A percentile compares a stretch with the other conserved stretches of the same genome.
phyloP scores from a whole-genome alignment of 2,113 vertebrate species.

The Nestor notabilis region DNA sequence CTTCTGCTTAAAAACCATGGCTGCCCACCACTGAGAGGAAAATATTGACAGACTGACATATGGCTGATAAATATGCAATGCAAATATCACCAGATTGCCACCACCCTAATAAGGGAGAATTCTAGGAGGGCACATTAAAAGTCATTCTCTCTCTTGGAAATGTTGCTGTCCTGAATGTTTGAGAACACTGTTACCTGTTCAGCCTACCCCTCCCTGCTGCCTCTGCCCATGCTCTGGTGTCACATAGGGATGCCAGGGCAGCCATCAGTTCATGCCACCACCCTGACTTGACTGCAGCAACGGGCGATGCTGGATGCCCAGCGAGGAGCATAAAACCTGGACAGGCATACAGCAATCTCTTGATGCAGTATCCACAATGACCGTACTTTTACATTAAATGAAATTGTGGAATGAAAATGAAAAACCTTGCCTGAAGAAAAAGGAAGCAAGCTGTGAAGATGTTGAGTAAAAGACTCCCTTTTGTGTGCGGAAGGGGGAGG shows the following conservation, averaged over 20 bases:
- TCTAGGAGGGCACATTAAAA: background rate
- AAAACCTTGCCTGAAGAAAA: constrained; percentile 32
- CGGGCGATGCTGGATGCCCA: too few relatives aligned
- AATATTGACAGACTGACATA: background rate
- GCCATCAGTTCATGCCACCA: background rate
- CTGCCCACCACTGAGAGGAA: background rate
- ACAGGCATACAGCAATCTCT: background rate
- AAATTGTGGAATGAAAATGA: background rate
- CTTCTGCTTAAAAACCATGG: background rate
- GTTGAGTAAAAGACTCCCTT: background rate
- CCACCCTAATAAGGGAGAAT: background rate
- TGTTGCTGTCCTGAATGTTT: background rate
- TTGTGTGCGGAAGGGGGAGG: background rate
- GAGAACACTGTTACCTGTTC: background rate
- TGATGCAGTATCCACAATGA: background rate
- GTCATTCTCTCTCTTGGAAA: background rate
- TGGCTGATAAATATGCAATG: background rate
- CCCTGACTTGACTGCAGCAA: background rate
- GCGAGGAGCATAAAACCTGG: background rate
- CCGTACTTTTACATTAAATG: background rate
- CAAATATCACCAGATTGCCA: background rate
- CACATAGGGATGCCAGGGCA: background rate
- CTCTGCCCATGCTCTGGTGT: background rate
- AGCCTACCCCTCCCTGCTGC: background rate
- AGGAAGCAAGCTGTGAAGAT: background rate